Base-by-base conservation (phyloP, 2,888 invertebrate species). In the Cerceris rybyensis region DNA sequence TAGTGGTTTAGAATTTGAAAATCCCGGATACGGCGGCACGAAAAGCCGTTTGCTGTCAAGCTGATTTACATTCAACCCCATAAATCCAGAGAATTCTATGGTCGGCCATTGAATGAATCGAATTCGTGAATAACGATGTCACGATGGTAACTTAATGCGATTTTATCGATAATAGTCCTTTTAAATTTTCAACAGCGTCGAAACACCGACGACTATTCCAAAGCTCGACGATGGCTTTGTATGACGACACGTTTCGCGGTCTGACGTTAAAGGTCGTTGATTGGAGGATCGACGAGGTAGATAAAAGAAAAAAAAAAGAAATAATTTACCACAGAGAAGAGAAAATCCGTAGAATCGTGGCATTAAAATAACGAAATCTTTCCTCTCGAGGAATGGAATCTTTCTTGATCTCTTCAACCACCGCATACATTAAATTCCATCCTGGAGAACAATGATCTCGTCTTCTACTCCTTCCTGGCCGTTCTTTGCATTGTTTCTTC, bases 401-500 rank as follows among this genome's bases (percentile, higher is more conserved):
- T 28, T 28, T 4, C 28, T 28, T 28, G 28, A 28, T 28, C 28
- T 28, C 28, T 28, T 4, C 28, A 28, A 28, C 28, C 28, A 28
- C 46, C 8, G 11, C 46, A n/a, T 50, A 50, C n/a, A 11, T 2
- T n/a, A 9, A 8, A 11, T 46, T 46, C 11, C 11, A 46, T 46
- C 46, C 46, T 8, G n/a, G 52, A n/a, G 55, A 55, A 71, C 77
- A 73, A 77, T 79, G 66, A 72, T 58, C 16, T 17, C n/a, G 17
- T 57, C 52, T 42, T 52, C 46, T n/a, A 46, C 14, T 39, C n/a
- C 28, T 14, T 58, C 57, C 41, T n/a, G 14, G 17, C 6, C 39
- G 13, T 43, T n/a, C 8, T 14, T 13, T n/a, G 59, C 70, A 63
- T 79, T 78, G 72, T 75, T 79, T 66, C 50, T 50, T 46, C 43